Evolutionary conservation across 1,140 invertebrate species (phyloP).

Genomic region (Pseudobourletiella spinata): DNA sequence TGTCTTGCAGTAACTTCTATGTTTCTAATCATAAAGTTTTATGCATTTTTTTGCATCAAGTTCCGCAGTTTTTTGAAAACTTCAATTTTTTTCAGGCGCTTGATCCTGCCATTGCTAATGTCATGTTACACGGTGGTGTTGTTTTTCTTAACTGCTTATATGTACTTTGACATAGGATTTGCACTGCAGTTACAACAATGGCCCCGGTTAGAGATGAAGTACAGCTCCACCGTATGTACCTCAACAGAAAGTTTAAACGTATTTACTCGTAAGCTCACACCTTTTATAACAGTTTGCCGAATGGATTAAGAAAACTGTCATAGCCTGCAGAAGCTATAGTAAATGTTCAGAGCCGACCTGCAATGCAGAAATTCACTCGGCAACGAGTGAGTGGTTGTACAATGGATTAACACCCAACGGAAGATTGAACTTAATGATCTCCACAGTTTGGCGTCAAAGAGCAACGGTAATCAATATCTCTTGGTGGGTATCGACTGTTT

Average conservation of each 20-base stretch:
- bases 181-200: neutral
- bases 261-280: neutral
- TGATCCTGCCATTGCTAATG: too few relatives aligned
- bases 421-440: neutral
- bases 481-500: neutral
- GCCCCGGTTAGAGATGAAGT: neutral
- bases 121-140: too few relatives aligned
- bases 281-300: neutral
- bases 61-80: neutral
- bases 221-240: neutral
- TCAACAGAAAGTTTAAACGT: neutral
- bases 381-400: neutral
- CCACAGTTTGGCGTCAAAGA: neutral
- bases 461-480: neutral
- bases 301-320: neutral
- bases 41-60: neutral
- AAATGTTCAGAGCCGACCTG: neutral
- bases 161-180: too few relatives aligned
- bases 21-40: neutral
- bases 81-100: neutral
- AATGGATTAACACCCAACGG: conserved; percentile 9
- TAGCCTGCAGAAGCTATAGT: neutral
- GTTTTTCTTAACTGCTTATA: too few relatives aligned
- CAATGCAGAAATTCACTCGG: neutral
- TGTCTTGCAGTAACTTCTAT: neutral